Base-by-base conservation (phyloP, 2,797 vertebrate genomes). In the Crenuchus spilurus region DNA sequence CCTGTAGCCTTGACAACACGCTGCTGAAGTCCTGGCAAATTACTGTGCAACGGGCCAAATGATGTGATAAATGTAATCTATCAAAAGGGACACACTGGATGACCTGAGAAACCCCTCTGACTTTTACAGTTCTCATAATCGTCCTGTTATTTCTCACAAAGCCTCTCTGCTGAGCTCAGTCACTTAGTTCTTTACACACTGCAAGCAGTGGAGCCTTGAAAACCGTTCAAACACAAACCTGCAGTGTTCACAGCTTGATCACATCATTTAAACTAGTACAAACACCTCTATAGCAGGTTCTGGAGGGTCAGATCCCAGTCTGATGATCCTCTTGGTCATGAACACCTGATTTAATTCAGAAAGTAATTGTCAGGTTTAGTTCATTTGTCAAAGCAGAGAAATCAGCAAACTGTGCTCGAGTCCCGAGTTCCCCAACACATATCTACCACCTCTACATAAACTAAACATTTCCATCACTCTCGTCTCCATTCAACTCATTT, bases 1-100 rank as follows among this genome's bases (percentile, higher is more conserved):
- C 63, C 77, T 80, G 86, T 91, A 84, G 85, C 88, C 84, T 88
- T 87, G 85, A 85, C 83, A 82, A 91, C 81, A 70, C 70, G 68
- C 72, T 77, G 77, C 80, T 86, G 74, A 87, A 84, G 86, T 85
- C 82, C 63, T 70, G 84, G 79, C 46, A 82, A 80, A 86, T 87
- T 71, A 75, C 72, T 83, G 73, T 65, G 54, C 78, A 74, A 69
- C 37, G 78, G 35, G 67, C 31, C 28, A n/a, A 46, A 70, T 22
- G 13, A 41, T 51, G 41, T 49, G 41, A 42, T 46, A 18, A 65
- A 48, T 14, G 16, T 37, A 65, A 76, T 65, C 31, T 71, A 71
- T 46, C 14, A 13, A 49, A 60, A 51, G 18, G 61, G n/a, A 65
- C 51, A 51, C 30, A 37, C 60, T 76, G 31, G 18, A 39, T 11